Evolutionary conservation across 2,113 vertebrate genomes (phyloP).

Genomic region (Bos indicus): DNA sequence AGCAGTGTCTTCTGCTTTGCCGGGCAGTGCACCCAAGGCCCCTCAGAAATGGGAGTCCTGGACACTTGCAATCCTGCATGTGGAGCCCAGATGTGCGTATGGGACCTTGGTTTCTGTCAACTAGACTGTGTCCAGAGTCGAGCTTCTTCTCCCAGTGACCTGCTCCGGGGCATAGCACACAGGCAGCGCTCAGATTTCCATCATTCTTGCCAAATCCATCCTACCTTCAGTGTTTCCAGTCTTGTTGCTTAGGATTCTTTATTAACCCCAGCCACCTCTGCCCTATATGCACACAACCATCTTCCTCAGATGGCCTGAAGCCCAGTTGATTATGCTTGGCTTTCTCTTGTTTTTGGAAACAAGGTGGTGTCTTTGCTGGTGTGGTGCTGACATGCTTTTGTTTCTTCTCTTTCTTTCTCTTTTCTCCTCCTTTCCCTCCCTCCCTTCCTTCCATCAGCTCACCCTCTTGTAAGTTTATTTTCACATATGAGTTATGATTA

Average conservation of each 20-base stretch:
- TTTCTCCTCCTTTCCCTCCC: background rate
- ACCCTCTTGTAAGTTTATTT: background rate
- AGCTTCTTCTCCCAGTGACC: background rate
- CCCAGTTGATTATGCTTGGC: background rate
- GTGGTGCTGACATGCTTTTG: background rate
- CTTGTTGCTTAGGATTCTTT: background rate
- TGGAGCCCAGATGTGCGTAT: no score
- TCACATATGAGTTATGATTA: background rate
- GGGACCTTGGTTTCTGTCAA: background rate
- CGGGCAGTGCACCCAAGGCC: accelerated
- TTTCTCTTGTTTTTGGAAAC: background rate
- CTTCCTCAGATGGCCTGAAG: background rate
- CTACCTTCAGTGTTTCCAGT: background rate
- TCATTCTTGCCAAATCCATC: background rate
- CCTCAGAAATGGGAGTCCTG: background rate
- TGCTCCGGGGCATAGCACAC: no score
- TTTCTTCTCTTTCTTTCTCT: background rate
- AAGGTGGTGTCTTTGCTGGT: background rate
- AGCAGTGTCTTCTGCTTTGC: background rate
- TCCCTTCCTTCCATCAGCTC: background rate
- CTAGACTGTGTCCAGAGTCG: background rate
- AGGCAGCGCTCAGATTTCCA: background rate
- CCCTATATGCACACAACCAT: no score
- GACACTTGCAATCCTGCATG: background rate
- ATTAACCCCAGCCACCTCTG: background rate